Percentiles rank a stretch among this genome's conserved stretches.
Conservation (phyloP, 2,888 invertebrate genomes). For the Acrobasis consociella region DNA sequence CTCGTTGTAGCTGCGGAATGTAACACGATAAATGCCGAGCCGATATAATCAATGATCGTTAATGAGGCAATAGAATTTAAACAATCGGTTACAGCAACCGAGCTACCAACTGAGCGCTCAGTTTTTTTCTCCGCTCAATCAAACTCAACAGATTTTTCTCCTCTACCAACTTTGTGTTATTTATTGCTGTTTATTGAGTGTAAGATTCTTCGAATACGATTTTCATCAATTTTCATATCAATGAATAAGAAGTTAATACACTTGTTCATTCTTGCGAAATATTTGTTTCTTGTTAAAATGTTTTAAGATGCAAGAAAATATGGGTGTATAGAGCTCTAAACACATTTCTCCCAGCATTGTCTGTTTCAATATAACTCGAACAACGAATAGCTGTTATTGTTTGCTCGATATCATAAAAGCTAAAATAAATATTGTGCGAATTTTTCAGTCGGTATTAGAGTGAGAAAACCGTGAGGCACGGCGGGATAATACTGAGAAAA, state of each 20-base stretch:
- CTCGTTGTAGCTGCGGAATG: conserved; percentile 6
- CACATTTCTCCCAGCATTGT: neutral
- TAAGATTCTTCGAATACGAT: conserved; percentile 7
- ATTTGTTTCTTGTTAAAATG: neutral
- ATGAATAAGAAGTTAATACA: conserved; percentile 28
- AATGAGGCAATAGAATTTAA: conserved; percentile 20
- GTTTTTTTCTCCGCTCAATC: conserved; percentile 10
- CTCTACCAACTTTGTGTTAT: conserved; percentile 6
- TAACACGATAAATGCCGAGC: conserved; percentile 10
- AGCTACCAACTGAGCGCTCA: conserved; percentile 14
- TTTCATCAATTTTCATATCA: conserved; percentile 4
- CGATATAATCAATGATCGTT: conserved; percentile 9
- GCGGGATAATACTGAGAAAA: conserved; percentile 42
- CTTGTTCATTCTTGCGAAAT: conserved; percentile 20
- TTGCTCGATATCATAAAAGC: conserved; percentile 33
- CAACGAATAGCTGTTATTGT: conserved; percentile 33
- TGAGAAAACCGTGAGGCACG: conserved; percentile 28
- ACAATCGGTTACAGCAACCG: conserved; percentile 24
- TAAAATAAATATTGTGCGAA: conserved; percentile 34
- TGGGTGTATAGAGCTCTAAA: neutral
- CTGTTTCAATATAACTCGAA: neutral
- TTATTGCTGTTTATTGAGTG: conserved; percentile 14
- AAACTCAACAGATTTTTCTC: conserved; percentile 7
- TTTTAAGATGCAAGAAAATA: neutral
- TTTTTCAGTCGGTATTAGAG: conserved; percentile 23